These are phyloP conservation scores for Protaetia brevitarsis DNA, from an alignment of 1,140 invertebrate species.

Conservation along the genomic window DNA sequence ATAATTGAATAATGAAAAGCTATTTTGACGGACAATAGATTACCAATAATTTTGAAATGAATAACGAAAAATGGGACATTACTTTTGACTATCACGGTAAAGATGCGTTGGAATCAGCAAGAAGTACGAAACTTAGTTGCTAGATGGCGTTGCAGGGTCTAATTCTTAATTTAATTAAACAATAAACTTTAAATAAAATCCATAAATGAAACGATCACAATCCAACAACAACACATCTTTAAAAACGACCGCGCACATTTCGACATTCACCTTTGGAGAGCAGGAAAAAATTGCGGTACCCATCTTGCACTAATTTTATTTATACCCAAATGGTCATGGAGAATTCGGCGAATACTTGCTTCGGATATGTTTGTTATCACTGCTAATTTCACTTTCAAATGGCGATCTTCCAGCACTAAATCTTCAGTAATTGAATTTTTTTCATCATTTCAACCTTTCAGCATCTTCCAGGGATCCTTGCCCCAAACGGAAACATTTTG, in stretches of 20 bases:
- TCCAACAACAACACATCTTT: background rate
- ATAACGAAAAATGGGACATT: too few relatives aligned
- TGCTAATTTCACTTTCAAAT: background rate
- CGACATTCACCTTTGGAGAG: background rate
- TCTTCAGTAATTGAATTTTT: background rate
- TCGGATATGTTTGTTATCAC: background rate
- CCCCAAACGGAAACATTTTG: background rate
- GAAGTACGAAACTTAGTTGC: too few relatives aligned
- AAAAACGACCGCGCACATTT: background rate
- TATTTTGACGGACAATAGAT: too few relatives aligned
- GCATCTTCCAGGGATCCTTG: background rate
- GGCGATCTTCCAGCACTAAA: background rate
- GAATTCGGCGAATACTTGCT: background rate
- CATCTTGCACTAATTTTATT: background rate
- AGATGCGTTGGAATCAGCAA: too few relatives aligned
- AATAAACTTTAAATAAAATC: too few relatives aligned
- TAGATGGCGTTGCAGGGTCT: too few relatives aligned
- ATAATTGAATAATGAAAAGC: too few relatives aligned
- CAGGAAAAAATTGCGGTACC: background rate
- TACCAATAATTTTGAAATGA: too few relatives aligned
- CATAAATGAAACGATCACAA: too few relatives aligned
- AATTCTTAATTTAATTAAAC: too few relatives aligned
- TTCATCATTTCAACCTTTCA: background rate
- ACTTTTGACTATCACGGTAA: too few relatives aligned
- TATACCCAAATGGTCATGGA: too few relatives aligned